Evolutionary conservation across 2,113 vertebrate genomes (phyloP).

Genomic region (Siphamia tubifer): DNA sequence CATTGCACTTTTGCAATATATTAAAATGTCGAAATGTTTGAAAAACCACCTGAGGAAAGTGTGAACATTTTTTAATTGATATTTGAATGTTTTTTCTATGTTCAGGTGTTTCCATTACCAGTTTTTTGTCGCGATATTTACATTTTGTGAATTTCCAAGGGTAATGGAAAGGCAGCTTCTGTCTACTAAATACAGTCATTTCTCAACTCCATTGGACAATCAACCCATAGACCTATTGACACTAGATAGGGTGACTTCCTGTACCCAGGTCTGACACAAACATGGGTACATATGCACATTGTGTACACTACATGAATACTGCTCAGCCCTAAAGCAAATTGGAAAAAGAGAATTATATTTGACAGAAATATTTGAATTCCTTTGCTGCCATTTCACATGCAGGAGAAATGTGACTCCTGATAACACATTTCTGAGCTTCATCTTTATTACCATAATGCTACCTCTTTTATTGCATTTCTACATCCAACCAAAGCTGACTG

Average conservation of each 20-base stretch:
- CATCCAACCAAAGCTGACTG: neutral
- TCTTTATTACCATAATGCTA: neutral
- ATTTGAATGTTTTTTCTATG: no score
- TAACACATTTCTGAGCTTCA: neutral
- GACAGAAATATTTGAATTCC: constrained; percentile 17
- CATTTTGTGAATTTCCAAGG: no score
- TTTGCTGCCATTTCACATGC: neutral
- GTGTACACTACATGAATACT: neutral
- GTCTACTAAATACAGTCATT: constrained; percentile 22
- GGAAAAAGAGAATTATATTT: constrained; percentile 6
- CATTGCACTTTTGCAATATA: no score
- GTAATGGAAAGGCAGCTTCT: no score
- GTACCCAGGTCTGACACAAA: neutral
- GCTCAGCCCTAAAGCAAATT: neutral
- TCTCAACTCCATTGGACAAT: neutral
- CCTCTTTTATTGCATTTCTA: neutral
- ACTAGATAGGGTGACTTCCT: neutral
- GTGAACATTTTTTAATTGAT: no score
- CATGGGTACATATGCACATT: neutral
- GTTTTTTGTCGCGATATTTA: no score
- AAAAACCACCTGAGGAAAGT: no score
- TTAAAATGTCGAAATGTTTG: no score
- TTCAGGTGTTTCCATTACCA: no score
- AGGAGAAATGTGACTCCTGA: neutral
- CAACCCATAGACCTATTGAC: constrained; percentile 9